These are phyloP conservation scores for Caenorhabditis imperialis DNA, from an alignment of 2,888 invertebrate species.

Conservation along the genomic window DNA sequence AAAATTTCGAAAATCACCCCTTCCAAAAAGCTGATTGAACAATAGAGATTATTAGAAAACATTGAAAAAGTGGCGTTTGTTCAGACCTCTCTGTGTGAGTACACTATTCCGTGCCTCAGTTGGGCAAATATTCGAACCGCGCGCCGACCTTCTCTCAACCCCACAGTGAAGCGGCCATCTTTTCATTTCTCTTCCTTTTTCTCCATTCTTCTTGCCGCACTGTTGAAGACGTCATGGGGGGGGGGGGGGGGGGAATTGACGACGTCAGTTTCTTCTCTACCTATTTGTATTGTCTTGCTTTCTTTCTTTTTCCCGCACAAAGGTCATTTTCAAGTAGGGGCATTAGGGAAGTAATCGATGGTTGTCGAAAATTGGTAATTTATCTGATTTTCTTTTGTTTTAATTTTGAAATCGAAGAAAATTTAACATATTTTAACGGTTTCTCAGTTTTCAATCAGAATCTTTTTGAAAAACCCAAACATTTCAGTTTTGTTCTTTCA, in stretches of 20 bases:
- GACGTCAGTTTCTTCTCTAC: not conserved
- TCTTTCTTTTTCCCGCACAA: not conserved
- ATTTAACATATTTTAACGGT: too few species aligned
- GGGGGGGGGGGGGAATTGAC: too few species aligned
- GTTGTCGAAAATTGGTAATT: too few species aligned
- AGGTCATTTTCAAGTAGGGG: too few species aligned
- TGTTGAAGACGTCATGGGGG: too few species aligned
- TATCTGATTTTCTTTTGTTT: too few species aligned
- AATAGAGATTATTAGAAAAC: slow-evolving; percentile 1
- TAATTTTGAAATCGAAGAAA: too few species aligned
- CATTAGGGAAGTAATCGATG: too few species aligned
- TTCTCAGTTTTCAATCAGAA: too few species aligned
- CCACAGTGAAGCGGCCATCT: not conserved
- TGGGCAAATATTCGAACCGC: slow-evolving; percentile 46
- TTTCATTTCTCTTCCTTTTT: slow-evolving; percentile 1
- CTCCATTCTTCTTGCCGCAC: slow-evolving; percentile 3
- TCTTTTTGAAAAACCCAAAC: too few species aligned
- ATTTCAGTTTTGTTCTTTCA: too few species aligned
- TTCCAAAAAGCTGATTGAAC: slow-evolving; percentile 1
- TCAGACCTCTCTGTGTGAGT: slow-evolving; percentile 31
- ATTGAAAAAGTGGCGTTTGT: slow-evolving; percentile 29
- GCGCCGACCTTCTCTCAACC: slow-evolving; percentile 19
- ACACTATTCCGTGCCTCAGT: slow-evolving; percentile 44
- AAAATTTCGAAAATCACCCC: not conserved
- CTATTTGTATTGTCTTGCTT: not conserved